Base-by-base conservation (phyloP, 2,888 invertebrate species). In the Microctonus hyperodae region DNA sequence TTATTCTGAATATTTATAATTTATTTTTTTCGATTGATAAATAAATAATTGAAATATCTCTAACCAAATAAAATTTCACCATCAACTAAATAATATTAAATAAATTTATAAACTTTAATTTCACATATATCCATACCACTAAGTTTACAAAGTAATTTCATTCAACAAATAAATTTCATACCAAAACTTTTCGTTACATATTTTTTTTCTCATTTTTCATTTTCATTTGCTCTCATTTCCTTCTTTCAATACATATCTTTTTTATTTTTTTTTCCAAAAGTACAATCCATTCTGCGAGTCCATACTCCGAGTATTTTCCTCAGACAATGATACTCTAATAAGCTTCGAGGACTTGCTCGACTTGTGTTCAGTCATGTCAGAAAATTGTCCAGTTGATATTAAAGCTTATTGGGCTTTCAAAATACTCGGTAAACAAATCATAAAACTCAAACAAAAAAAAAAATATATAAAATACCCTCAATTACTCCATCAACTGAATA, bases 281-380 rank as follows among this genome's bases (percentile, higher is more conserved):
- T 88, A 87, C 77, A 94, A 93, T 83, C 93, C 93, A 5, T 93
- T 93, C 79, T 86, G 87, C 76, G 89, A 91, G 69, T 86, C 92
- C 13, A 88, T 94, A 61, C 90, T 91, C 77, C 85, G 86, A 61
- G 90, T 93, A 31, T 94, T 94, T 80, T 92, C 92, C 0, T 92
- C 93, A 0, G 83, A 88, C 73, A 85, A 88, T 2, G 90, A 90
- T 73, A 88, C 88, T 37, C 87, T 87, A 74, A 87, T 93, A 79
- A 91, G 91, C 0, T 93, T 94, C 79, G 93, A 94, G 79, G 93
- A 94, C 77, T 85, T 92, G 72, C 81, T 94, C 51, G 93, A 94
- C 81, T 85, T 94, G 76, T 92, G 90, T 78, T 93, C 92, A 0
- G 92, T 88, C 1, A 90, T 94, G 86, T 91, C 91, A 50, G 87